phyloP scores from a whole-genome alignment of 2,113 vertebrate species.

The Perccottus glenii region DNA sequence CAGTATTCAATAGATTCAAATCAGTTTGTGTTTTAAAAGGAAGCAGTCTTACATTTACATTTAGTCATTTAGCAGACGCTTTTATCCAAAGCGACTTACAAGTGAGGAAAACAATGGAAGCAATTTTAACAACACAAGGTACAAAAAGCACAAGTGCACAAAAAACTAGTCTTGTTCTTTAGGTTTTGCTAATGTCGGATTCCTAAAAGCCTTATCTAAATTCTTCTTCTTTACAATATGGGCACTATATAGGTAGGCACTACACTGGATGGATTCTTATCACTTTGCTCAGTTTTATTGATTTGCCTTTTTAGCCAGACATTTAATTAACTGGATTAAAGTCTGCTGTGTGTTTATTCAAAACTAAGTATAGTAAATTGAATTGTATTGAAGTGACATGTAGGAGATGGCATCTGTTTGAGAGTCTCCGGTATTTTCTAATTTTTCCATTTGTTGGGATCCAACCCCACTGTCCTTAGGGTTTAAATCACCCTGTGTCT shows the following conservation, averaged over 20 bases:
- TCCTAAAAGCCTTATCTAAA: not conserved
- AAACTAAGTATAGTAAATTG: not conserved
- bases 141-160: too few relatives aligned
- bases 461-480: not conserved
- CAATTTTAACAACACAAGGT: too few relatives aligned
- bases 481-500: not conserved
- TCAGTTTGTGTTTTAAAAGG: not conserved
- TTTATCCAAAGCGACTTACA: too few relatives aligned
- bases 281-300: not conserved
- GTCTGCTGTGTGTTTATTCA: not conserved
- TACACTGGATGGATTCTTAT: not conserved
- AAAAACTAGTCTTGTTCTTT: too few relatives aligned
- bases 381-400: constrained; percentile 18
- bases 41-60: not conserved
- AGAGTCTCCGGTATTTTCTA: constrained; percentile 64
- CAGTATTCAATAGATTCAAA: not conserved
- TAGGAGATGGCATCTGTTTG: constrained; percentile 22
- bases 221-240: not conserved
- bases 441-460: not conserved
- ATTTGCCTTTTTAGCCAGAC: constrained; percentile 18
- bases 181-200: not conserved
- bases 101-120: too few relatives aligned
- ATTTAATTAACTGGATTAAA: constrained; percentile 19
- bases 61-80: too few relatives aligned
- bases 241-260: not conserved